Evolutionary conservation across 2,113 vertebrate genomes (phyloP), one percentile per base, ranked within the genome.

Genomic region (Leptobrachium ailaonicum): DNA sequence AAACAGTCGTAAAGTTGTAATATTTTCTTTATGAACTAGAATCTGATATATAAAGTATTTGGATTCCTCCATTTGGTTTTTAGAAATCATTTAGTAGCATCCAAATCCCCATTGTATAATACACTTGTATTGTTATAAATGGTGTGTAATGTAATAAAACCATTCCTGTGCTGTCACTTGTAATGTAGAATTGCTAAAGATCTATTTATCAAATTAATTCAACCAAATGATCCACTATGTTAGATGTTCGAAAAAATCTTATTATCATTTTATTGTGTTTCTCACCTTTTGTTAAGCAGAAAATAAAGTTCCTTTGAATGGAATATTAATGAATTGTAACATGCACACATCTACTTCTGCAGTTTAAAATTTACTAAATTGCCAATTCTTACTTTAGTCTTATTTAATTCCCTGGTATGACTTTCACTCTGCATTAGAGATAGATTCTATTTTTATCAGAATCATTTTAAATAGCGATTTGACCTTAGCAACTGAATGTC

Each of bases 181-280:
- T 12, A 13, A 60, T 60, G 56, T 60, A 1, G 45, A n/a, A 20
- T 44, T 64, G 42, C 11, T 40, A 47, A 20, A 9, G 53, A 70
- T 77, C 43, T 13, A 41, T 77, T 11, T 70, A 60, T 1, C 9
- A 60, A 14, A 60, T 60, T 8, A 60, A 14, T 78, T 69, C 67
- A 42, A 50, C 10, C 2, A 71, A 77, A 70, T 45, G n/a, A 60
- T 60, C 32, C 66, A 77, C 41, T 32, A 14, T 68, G 62, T 11
- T 47, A 54, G 40, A 47, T 71, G 50, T 47, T 71, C 40, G 9
- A 47, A 50, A 43, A 3, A 41, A 71, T 53, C n/a, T 50, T 2
- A 69, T 78, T 71, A 47, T 64, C 41, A 71, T 78, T 70, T 64
- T 78, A 78, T 71, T 78, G 50, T 13, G 13, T n/a, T 63, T 69